These are phyloP conservation scores for Manis javanica DNA, from an alignment of 2,797 vertebrate species.

Conservation along the genomic window DNA sequence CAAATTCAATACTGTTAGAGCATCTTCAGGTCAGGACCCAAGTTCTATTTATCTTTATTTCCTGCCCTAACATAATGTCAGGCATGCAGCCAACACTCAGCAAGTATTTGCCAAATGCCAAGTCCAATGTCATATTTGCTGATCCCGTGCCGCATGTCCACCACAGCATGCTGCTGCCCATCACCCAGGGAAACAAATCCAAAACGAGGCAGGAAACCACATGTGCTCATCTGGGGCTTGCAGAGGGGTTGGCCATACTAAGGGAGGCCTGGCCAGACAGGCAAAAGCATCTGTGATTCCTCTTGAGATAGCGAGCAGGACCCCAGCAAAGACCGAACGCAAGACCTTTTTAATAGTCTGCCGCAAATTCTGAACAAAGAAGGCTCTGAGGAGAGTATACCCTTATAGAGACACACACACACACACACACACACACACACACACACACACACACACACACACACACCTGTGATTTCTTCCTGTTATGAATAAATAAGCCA, in stretches of 20 bases:
- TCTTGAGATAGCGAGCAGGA: neutral
- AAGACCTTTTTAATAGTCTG: neutral
- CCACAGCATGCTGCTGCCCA: fast-evolving
- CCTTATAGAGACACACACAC: neutral
- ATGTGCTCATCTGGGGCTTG: neutral
- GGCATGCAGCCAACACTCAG: neutral
- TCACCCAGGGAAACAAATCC: neutral
- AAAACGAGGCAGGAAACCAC: neutral
- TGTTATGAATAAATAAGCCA: neutral
- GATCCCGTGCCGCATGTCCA: too few relatives aligned
- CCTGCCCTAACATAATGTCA: too few relatives aligned
- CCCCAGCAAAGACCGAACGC: neutral
- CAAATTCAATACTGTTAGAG: neutral
- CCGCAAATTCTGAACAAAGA: neutral
- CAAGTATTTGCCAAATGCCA: neutral
- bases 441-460: neutral
- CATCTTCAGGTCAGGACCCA: neutral
- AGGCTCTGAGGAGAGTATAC: neutral
- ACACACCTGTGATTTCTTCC: neutral
- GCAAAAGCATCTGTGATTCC: neutral
- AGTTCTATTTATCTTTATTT: neutral
- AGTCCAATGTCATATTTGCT: too few relatives aligned
- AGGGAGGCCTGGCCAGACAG: neutral
- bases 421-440: neutral
- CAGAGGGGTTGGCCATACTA: neutral